These are phyloP conservation scores for Drosophila subpulchrella DNA, from an alignment of 1,140 invertebrate genomes.

Conservation along the genomic window DNA sequence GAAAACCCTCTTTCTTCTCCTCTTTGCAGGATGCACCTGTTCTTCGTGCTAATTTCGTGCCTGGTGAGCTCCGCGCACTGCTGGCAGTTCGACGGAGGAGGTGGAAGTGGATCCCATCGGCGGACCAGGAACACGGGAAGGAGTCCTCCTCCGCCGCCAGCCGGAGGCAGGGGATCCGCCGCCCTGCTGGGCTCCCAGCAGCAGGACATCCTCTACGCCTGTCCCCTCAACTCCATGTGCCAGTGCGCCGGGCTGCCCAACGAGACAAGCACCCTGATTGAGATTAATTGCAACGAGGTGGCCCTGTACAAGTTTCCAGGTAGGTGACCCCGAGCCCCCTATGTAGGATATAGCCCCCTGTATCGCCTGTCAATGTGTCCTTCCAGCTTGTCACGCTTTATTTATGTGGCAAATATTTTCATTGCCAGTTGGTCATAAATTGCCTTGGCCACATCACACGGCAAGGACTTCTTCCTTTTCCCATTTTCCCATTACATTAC, in stretches of 20 bases:
- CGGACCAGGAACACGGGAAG: constrained; percentile 53
- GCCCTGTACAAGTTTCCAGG: constrained; percentile 87
- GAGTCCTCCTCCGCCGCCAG: constrained; percentile 54
- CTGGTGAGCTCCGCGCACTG: constrained; percentile 74
- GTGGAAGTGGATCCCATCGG: constrained; percentile 19
- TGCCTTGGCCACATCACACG: constrained; percentile 32
- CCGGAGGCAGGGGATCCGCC: constrained; percentile 59
- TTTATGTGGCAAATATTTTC: constrained; percentile 79
- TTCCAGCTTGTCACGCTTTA: constrained; percentile 61
- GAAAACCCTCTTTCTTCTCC: neutral
- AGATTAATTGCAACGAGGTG: constrained; percentile 88
- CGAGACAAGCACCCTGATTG: constrained; percentile 86
- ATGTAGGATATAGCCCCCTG: neutral
- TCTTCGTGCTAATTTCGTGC: constrained; percentile 74
- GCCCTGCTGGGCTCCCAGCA: constrained; percentile 76
- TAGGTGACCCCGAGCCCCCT: constrained; percentile 61
- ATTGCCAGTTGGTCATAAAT: constrained; percentile 68
- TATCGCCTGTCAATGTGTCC: constrained; percentile 39
- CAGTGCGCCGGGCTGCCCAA: constrained; percentile 87
- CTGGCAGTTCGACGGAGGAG: constrained; percentile 82
- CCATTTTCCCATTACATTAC: neutral
- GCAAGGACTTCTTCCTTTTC: constrained; percentile 1
- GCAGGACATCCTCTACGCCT: constrained; percentile 85
- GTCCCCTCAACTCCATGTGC: constrained; percentile 88
- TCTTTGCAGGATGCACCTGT: constrained; percentile 73